Percentiles rank a stretch among this genome's conserved stretches.
phyloP scores from a whole-genome alignment of 1,140 invertebrate species.

The Planococcus citri region DNA sequence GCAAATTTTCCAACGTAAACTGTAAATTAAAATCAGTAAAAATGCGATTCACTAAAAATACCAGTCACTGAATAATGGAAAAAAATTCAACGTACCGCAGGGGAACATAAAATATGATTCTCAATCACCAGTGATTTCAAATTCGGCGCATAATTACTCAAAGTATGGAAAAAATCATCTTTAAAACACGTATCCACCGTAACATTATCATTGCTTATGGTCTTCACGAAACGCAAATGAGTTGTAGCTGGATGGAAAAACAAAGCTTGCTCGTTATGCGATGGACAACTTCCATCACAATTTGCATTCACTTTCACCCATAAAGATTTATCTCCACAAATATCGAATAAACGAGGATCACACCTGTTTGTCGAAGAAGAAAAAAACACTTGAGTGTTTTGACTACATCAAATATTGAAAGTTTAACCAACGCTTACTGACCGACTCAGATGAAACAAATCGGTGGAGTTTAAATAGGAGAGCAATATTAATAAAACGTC shows the following conservation, averaged over 20 bases:
- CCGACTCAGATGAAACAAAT: background rate
- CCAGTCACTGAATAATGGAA: background rate
- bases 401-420: no score
- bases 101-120: slow-evolving; percentile 38
- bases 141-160: slow-evolving; percentile 30
- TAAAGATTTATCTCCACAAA: background rate
- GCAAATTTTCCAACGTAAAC: slow-evolving; percentile 43
- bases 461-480: background rate
- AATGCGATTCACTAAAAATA: background rate
- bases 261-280: background rate
- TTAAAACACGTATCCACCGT: background rate
- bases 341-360: background rate
- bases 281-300: background rate
- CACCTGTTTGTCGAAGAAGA: background rate
- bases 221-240: background rate
- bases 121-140: slow-evolving; percentile 39
- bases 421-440: background rate
- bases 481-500: background rate
- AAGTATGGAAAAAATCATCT: background rate
- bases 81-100: slow-evolving; percentile 32
- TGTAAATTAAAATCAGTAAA: slow-evolving; percentile 27
- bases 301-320: background rate
- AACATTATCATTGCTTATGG: background rate
- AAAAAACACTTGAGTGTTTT: no score
- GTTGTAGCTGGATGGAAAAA: background rate